A percentile compares a stretch with the other conserved stretches of the same genome.
phyloP scores from a whole-genome alignment of 30 jellyfish, hydroid and myxozoan species.

The Pseudorhiza aurosa region DNA sequence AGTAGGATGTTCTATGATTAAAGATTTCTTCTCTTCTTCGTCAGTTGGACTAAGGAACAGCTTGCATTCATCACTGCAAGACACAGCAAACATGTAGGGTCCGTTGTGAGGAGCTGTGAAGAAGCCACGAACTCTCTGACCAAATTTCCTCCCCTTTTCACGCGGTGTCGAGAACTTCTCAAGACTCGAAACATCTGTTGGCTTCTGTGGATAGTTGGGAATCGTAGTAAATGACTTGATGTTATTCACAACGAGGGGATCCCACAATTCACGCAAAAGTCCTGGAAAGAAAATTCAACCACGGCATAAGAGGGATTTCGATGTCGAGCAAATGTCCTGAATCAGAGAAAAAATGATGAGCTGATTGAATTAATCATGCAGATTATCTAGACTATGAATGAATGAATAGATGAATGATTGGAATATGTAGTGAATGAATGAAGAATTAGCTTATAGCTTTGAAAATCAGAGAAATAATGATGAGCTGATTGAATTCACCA shows the following conservation, averaged over 20 bases:
- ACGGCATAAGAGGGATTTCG: neutral
- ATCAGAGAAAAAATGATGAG: no score
- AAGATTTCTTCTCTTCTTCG: slow-evolving; percentile 78
- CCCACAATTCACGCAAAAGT: slow-evolving; percentile 81
- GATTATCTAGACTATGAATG: no score
- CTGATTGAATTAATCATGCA: no score
- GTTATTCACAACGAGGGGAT: slow-evolving; percentile 56
- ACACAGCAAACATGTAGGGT: slow-evolving; percentile 90
- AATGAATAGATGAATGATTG: no score
- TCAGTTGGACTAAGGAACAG: slow-evolving; percentile 80
- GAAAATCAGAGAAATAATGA: no score
- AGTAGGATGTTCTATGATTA: slow-evolving; percentile 68
- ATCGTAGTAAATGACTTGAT: slow-evolving; percentile 68
- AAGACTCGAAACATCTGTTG: slow-evolving; percentile 51
- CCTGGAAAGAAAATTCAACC: slow-evolving; percentile 48
- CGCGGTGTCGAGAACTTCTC: slow-evolving; percentile 92
- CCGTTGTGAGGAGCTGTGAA: slow-evolving; percentile 94
- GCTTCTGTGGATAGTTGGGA: slow-evolving; percentile 69
- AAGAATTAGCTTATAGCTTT: no score
- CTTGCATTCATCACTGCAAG: slow-evolving; percentile 94
- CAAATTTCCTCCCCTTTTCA: slow-evolving; percentile 74
- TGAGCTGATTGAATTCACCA: no score
- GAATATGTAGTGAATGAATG: no score
- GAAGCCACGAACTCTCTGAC: slow-evolving; percentile 88
- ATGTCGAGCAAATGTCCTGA: no score